Conservation (phyloP, 2,888 invertebrate species). For the Tryphoninae sp. region DNA sequence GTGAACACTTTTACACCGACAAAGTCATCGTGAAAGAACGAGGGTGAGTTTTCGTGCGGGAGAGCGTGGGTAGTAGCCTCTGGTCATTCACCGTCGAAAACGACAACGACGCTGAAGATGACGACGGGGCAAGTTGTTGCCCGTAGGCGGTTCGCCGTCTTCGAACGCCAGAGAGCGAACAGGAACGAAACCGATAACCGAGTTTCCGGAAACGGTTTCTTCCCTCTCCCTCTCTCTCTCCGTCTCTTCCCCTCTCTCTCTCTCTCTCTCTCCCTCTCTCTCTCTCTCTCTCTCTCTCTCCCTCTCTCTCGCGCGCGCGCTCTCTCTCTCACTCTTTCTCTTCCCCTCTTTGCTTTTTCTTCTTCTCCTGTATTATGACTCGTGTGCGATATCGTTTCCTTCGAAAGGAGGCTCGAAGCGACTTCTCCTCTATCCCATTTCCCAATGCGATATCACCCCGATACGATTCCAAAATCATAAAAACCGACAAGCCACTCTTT, state of each 20-base stretch:
- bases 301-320: background rate
- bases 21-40: constrained; percentile 10
- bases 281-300: background rate
- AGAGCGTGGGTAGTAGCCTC: constrained; percentile 5
- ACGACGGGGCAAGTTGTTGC: constrained; percentile 48
- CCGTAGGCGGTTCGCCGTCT: constrained; percentile 44
- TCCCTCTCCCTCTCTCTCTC: background rate
- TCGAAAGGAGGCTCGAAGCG: constrained; percentile 25
- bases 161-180: constrained; percentile 34
- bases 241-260: background rate
- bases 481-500: constrained; percentile 36
- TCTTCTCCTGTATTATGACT: constrained; percentile 6
- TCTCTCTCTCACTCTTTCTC: background rate
- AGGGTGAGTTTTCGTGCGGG: constrained; percentile 8
- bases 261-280: background rate
- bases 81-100: constrained; percentile 30
- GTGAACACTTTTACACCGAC: constrained; percentile 29
- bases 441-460: constrained; percentile 46
- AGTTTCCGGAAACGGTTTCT: constrained; percentile 52
- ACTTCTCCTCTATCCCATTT: constrained; percentile 29
- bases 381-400: constrained; percentile 46
- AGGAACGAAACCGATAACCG: constrained; percentile 43
- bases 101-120: constrained; percentile 16
- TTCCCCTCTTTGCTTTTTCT: no score
- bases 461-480: constrained; percentile 37